Conservation (phyloP, 1,140 invertebrate species). For the Chymomyza costata region DNA sequence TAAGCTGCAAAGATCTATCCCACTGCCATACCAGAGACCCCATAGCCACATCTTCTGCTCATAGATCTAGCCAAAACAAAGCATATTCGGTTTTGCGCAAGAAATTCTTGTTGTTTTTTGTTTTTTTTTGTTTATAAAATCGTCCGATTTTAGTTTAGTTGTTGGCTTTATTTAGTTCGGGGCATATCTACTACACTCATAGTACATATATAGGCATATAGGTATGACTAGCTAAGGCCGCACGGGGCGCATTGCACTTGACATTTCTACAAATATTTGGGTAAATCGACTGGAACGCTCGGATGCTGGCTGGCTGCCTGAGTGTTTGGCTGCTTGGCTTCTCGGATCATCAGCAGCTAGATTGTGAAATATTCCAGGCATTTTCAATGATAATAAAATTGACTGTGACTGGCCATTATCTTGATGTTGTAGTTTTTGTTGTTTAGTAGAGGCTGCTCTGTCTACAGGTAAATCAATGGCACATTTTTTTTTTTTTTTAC, state of each 20-base stretch:
- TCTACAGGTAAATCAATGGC: neutral
- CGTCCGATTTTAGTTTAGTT: constrained; percentile 13
- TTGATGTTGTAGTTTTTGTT: too few species aligned
- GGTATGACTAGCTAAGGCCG: too few species aligned
- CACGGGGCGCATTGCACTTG: constrained; percentile 58
- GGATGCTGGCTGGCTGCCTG: too few species aligned
- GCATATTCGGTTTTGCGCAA: constrained; percentile 11
- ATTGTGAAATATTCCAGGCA: constrained; percentile 66
- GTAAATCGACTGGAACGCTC: constrained; percentile 30
- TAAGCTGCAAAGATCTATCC: constrained; percentile 13
- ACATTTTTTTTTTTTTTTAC: too few species aligned
- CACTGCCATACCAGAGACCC: neutral
- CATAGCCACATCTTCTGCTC: neutral
- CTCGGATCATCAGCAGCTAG: too few species aligned
- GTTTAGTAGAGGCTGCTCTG: too few species aligned
- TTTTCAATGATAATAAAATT: constrained; percentile 48
- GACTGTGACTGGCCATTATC: too few species aligned
- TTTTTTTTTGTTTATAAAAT: constrained; percentile 19
- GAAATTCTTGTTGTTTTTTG: constrained; percentile 10
- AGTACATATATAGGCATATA: too few species aligned
- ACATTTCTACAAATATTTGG: constrained; percentile 67
- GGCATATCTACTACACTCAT: too few species aligned
- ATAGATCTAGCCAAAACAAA: constrained; percentile 10
- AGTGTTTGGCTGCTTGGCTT: too few species aligned
- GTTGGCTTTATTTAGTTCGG: too few species aligned